phyloP scores from a whole-genome alignment of 2,888 invertebrate genomes.

The Crocallis elinguaria region DNA sequence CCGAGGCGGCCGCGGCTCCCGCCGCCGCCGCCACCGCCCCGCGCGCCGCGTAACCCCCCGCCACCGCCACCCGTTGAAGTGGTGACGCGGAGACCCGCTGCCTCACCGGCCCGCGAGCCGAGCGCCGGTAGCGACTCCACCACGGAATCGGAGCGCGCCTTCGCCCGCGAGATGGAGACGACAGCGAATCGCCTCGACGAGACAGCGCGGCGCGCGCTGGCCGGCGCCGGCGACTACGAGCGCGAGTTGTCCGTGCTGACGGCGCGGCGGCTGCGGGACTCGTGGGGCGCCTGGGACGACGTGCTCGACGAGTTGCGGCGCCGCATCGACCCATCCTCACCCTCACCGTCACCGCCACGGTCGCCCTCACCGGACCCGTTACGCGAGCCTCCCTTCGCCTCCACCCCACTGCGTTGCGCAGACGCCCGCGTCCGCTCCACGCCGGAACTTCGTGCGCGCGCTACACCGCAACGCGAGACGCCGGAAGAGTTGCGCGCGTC shows the following conservation, averaged over 20 bases:
- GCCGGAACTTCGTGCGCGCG: slow-evolving; percentile 84
- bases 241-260: slow-evolving; percentile 84
- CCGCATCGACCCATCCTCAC: slow-evolving; percentile 69
- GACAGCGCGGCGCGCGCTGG: slow-evolving; percentile 69
- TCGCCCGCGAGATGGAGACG: slow-evolving; percentile 77
- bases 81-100: slow-evolving; percentile 50
- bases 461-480: slow-evolving; percentile 70
- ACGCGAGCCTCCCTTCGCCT: slow-evolving; percentile 81
- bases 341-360: slow-evolving; percentile 72
- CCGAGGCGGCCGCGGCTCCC: slow-evolving; percentile 70
- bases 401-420: slow-evolving; percentile 82
- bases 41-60: slow-evolving; percentile 50
- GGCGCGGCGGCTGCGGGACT: slow-evolving; percentile 73
- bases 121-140: slow-evolving; percentile 79
- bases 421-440: slow-evolving; percentile 82
- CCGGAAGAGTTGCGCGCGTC: slow-evolving; percentile 82
- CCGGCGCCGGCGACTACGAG: slow-evolving; percentile 83
- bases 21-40: slow-evolving; percentile 66
- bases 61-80: slow-evolving; percentile 60
- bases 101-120: slow-evolving; percentile 70
- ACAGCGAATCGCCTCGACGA: slow-evolving; percentile 77
- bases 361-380: slow-evolving; percentile 71
- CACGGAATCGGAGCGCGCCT: slow-evolving; percentile 76
- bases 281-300: slow-evolving; percentile 83
- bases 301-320: slow-evolving; percentile 77